Conservation (phyloP, 2,113 vertebrate species). For the Seriola quinqueradiata region DNA sequence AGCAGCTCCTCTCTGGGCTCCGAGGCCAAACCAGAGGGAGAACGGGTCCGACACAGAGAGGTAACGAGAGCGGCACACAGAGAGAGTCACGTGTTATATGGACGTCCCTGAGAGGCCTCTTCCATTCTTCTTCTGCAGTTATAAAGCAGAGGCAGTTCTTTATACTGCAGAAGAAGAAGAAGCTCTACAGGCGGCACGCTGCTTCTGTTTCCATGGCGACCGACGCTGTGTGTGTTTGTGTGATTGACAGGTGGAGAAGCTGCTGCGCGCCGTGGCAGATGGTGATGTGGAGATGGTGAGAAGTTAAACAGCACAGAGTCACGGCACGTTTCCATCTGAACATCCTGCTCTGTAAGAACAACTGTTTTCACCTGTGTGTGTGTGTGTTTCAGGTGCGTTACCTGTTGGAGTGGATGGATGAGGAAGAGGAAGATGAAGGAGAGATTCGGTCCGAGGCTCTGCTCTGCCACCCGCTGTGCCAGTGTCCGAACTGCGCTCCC, state of each 20-base stretch:
- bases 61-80: slow-evolving; percentile 67
- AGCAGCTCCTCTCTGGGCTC: slow-evolving; percentile 87
- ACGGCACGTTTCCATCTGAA: not conserved
- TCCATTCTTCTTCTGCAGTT: too few relatives aligned
- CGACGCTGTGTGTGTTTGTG: not conserved
- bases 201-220: slow-evolving; percentile 1
- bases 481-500: slow-evolving; percentile 91
- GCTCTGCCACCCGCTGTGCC: slow-evolving; percentile 96
- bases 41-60: slow-evolving; percentile 88
- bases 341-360: not conserved
- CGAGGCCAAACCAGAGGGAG: slow-evolving; percentile 83
- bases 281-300: slow-evolving; percentile 97
- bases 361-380: not conserved
- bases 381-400: slow-evolving; percentile 91
- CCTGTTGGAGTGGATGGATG: slow-evolving; percentile 94
- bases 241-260: slow-evolving; percentile 92
- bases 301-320: not conserved
- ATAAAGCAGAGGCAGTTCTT: too few relatives aligned
- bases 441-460: slow-evolving; percentile 65
- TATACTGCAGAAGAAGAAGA: not conserved
- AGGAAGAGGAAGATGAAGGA: slow-evolving; percentile 86
- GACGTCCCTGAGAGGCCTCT: too few relatives aligned
- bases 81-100: too few relatives aligned
- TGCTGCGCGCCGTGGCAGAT: slow-evolving; percentile 94
- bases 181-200: too few relatives aligned